Evolutionary conservation across 2,888 invertebrate genomes (phyloP).

Genomic region (Meiosimyza decipiens): DNA sequence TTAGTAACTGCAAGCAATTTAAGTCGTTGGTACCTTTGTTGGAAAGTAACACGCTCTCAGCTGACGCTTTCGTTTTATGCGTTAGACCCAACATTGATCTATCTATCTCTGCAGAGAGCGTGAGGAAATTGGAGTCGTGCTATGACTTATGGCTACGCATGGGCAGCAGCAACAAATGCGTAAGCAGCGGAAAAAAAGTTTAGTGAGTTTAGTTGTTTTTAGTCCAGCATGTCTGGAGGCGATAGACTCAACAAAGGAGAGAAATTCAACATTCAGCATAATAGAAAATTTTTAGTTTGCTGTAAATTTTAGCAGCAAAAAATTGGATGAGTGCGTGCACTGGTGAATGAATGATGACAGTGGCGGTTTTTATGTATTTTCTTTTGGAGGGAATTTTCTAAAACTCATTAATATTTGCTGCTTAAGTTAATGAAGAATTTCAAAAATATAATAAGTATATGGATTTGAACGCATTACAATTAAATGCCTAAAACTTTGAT

Average conservation of each 20-base stretch:
- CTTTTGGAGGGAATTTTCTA: neutral
- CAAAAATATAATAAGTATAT: too few species aligned
- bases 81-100: neutral
- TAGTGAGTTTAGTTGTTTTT: too few species aligned
- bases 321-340: too few species aligned
- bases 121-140: neutral
- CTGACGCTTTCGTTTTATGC: neutral
- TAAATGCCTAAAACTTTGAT: too few species aligned
- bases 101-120: neutral
- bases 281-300: neutral
- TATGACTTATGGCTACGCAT: constrained; percentile 7
- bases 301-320: neutral
- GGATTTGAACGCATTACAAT: too few species aligned
- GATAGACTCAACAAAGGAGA: neutral
- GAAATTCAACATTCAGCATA: neutral
- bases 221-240: constrained; percentile 10
- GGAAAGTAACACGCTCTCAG: neutral
- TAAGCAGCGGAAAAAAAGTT: neutral
- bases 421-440: too few species aligned
- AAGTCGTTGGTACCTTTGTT: neutral
- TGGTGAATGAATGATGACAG: neutral
- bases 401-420: neutral
- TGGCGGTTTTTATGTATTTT: neutral
- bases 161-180: constrained; percentile 4
- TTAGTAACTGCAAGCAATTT: neutral